Percentiles rank a stretch among this genome's conserved stretches.
These are phyloP conservation scores for Therioaphis trifolii DNA, from an alignment of 2,888 invertebrate species.

Conservation along the genomic window DNA sequence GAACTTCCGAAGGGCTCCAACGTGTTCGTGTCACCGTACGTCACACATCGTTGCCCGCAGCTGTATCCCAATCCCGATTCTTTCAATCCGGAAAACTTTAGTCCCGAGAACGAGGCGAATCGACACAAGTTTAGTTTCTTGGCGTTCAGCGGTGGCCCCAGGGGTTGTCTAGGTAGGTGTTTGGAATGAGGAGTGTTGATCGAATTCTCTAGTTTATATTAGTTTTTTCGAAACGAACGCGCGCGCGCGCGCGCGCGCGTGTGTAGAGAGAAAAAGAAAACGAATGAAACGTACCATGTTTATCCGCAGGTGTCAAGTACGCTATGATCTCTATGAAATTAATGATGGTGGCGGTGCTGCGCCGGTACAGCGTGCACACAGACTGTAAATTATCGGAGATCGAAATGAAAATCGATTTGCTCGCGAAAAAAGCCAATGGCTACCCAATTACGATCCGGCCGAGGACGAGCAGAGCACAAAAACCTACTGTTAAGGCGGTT, in stretches of 20 bases:
- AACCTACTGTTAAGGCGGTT: too few relatives aligned
- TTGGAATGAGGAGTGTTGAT: neutral
- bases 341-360: conserved; percentile 63
- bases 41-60: conserved; percentile 63
- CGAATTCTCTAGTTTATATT: neutral
- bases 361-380: conserved; percentile 64
- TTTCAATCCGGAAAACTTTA: conserved; percentile 65
- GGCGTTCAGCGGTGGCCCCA: conserved; percentile 65
- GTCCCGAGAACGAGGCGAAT: conserved; percentile 59
- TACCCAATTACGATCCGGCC: conserved; percentile 63
- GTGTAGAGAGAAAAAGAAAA: too few relatives aligned
- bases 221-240: too few relatives aligned
- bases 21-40: conserved; percentile 63
- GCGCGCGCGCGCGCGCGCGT: neutral
- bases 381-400: conserved; percentile 63
- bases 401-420: conserved; percentile 62
- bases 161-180: conserved; percentile 64
- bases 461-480: conserved; percentile 24
- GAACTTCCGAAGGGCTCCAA: conserved; percentile 64
- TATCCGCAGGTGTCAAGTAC: conserved; percentile 64
- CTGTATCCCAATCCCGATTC: conserved; percentile 63
- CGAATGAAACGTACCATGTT: neutral
- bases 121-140: conserved; percentile 65
- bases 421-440: conserved; percentile 63
- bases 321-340: conserved; percentile 65